These are phyloP conservation scores for Muntiacus muntjak DNA, from an alignment of 2,113 vertebrate genomes.

Conservation along the genomic window DNA sequence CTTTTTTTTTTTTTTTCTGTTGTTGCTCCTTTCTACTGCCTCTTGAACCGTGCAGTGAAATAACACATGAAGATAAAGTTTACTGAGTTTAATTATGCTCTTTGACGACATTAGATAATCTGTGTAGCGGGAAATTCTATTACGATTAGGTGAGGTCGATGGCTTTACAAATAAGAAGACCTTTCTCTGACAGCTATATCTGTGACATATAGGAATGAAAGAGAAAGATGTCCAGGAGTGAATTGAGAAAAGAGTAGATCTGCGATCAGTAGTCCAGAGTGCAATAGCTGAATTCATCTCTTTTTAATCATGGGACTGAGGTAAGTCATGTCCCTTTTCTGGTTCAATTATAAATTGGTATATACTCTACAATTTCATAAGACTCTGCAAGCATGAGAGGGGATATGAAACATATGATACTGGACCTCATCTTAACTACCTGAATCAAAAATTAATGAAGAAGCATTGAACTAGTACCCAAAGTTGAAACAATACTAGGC, in stretches of 20 bases:
- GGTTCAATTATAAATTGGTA: neutral
- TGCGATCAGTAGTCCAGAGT: neutral
- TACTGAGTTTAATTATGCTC: neutral
- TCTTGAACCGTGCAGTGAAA: neutral
- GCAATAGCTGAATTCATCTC: neutral
- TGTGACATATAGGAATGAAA: neutral
- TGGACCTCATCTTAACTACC: neutral
- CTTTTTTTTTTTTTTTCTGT: neutral
- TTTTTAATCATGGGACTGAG: neutral
- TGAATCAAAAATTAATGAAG: neutral
- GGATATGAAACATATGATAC: neutral
- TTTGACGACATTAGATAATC: conserved; percentile 7
- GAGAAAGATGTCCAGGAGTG: neutral
- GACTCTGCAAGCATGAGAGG: neutral
- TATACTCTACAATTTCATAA: neutral
- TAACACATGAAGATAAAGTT: neutral
- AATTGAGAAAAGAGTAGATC: neutral
- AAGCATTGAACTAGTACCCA: neutral
- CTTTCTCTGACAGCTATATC: neutral
- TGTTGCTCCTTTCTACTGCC: neutral
- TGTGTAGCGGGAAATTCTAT: neutral
- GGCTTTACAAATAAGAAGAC: neutral
- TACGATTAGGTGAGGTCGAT: neutral
- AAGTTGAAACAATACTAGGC: neutral
- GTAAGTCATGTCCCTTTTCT: neutral